Percentiles rank a stretch among this genome's conserved stretches.
Conservation (phyloP, 2,888 invertebrate genomes). For the Luperina testacea region DNA sequence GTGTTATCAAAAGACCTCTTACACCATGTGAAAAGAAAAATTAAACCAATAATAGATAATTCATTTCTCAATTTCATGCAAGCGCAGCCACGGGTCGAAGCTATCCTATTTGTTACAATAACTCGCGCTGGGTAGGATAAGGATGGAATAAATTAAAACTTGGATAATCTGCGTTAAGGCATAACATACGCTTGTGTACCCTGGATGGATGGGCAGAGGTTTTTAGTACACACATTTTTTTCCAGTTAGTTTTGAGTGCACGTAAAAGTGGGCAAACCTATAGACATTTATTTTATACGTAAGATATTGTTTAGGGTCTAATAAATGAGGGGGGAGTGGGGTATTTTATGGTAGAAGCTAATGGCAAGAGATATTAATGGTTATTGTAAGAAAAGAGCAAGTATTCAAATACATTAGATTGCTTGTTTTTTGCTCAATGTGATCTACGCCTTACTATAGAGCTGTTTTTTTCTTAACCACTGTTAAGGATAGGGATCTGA, state of each 20-base stretch:
- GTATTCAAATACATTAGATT: neutral
- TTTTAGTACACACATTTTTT: neutral
- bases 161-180: constrained; percentile 2
- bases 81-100: constrained; percentile 27
- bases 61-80: constrained; percentile 51
- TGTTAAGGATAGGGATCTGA: neutral
- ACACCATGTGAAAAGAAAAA: constrained; percentile 16
- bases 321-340: neutral
- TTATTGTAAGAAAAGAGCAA: constrained; percentile 5
- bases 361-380: constrained; percentile 34
- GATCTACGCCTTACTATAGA: neutral
- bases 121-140: neutral
- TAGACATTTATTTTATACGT: neutral
- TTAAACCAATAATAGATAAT: constrained; percentile 37
- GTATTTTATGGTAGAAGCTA: constrained; percentile 15
- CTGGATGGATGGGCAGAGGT: neutral
- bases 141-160: constrained; percentile 36
- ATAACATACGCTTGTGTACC: neutral
- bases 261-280: neutral
- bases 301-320: constrained; percentile 14
- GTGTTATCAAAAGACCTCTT: neutral
- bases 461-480: neutral
- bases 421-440: neutral
- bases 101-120: constrained; percentile 36
- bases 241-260: neutral